Base-by-base conservation (phyloP, 2,797 vertebrate genomes). In the Heterohyrax brucei region DNA sequence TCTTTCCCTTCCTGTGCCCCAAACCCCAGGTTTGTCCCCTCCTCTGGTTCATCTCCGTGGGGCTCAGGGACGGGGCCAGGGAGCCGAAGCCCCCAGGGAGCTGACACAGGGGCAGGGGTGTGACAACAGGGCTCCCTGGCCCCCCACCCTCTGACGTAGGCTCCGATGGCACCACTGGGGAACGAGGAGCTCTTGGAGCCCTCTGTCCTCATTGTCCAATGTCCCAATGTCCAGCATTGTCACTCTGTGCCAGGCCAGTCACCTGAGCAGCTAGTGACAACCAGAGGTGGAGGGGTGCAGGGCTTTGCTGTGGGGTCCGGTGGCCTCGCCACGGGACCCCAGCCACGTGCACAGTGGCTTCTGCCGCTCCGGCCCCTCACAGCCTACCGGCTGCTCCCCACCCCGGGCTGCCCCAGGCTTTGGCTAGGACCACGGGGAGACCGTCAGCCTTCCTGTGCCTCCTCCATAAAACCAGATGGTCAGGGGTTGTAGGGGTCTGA, bases 131-230 rank as follows among this genome's bases (percentile, higher is more conserved):
- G 26, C 9, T 21, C 68, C 66, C 75, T 7, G 73, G 48, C 75
- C 62, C 39, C 73, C 92, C 59, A 80, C 66, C 59, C 91, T 68
- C 44, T 28, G 7, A 22, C 53, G 2, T 24, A 28, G 3, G 70
- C 80, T 91, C 97, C 98, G 53, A 1, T 96, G 87, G 90, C 91
- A 98, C 95, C 96, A 96, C 95, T 98, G 97, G 98, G 86, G 93
- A 93, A 89, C 98, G 98, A 98, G 97, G 97, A 98, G 97, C 98
- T 91, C 98, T 98, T 98, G 98, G 98, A 97, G 98, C 33, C 18
- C 6, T 5, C 5, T 19, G 19, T 21, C 70, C 28, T 39, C 18
- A 39, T 39, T 39, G 95, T 87, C 95, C 96, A 46, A 80, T 46
- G 89, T 84, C 97, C 94, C 50, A 39, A 39, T 72, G 90, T 86